These are phyloP conservation scores for Mnemiopsis leidyi DNA, from an alignment of 37 sponge, comb jelly and placozoan genomes.

Conservation along the genomic window DNA sequence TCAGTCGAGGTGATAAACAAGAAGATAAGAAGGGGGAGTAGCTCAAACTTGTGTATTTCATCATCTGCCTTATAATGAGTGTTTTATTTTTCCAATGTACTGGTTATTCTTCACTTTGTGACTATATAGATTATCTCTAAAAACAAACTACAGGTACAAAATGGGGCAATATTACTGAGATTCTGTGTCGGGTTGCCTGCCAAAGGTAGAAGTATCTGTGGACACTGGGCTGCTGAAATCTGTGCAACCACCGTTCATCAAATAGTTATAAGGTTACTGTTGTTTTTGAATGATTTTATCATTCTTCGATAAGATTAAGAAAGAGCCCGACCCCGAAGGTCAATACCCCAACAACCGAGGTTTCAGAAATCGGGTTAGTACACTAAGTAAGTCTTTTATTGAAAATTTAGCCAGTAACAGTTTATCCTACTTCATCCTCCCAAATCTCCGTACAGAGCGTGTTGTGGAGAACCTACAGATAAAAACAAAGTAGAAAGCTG, in stretches of 20 bases:
- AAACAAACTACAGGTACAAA: neutral
- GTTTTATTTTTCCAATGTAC: too few relatives aligned
- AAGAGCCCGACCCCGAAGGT: too few relatives aligned
- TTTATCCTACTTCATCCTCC: too few relatives aligned
- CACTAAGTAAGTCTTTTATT: too few relatives aligned
- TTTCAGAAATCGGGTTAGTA: too few relatives aligned
- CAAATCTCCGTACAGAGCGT: too few relatives aligned
- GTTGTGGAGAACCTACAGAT: conserved; percentile 18
- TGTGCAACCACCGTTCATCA: conserved; percentile 3
- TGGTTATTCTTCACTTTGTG: too few relatives aligned
- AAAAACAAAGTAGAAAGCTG: neutral
- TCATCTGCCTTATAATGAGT: neutral
- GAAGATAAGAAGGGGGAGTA: neutral
- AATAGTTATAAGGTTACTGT: conserved; percentile 22
- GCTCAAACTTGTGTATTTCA: too few relatives aligned
- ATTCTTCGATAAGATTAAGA: too few relatives aligned
- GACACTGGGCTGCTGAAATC: conserved; percentile 48
- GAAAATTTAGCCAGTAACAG: too few relatives aligned
- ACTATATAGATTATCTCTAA: too few relatives aligned
- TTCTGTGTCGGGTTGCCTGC: conserved; percentile 64
- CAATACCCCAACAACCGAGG: too few relatives aligned
- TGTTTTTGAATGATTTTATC: neutral
- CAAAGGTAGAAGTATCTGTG: conserved; percentile 58
- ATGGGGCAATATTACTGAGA: neutral
- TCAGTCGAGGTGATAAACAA: conserved; percentile 27